A percentile compares a stretch with the other conserved stretches of the same genome.
These are phyloP conservation scores for Catotricha subobsoleta DNA, from an alignment of 2,888 invertebrate species.

Conservation along the genomic window DNA sequence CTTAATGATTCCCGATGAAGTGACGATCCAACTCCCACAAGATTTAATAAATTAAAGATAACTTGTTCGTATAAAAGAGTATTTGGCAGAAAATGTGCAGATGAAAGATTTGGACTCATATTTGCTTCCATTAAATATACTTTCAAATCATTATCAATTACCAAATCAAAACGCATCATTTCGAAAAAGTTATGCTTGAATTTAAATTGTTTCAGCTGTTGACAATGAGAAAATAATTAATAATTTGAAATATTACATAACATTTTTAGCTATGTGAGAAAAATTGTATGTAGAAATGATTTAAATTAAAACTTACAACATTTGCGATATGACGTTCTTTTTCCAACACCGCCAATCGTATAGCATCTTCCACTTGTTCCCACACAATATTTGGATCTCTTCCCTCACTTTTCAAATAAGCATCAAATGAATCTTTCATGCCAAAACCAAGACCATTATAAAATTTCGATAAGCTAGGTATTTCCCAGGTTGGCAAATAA, in stretches of 20 bases:
- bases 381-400: conserved; percentile 58
- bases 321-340: conserved; percentile 56
- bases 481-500: conserved; percentile 87
- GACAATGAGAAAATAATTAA: not conserved
- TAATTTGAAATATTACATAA: no score
- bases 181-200: conserved; percentile 70
- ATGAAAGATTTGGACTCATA: conserved; percentile 95
- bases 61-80: conserved; percentile 81
- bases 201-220: conserved; percentile 31
- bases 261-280: no score
- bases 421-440: conserved; percentile 75
- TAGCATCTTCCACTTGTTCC: conserved; percentile 61
- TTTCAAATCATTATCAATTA: conserved; percentile 69
- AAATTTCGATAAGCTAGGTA: conserved; percentile 54
- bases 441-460: conserved; percentile 55
- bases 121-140: conserved; percentile 89
- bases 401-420: conserved; percentile 43
- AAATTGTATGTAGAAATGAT: no score
- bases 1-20: conserved; percentile 27
- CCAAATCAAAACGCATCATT: conserved; percentile 85
- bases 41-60: conserved; percentile 58
- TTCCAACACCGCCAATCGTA: conserved; percentile 44
- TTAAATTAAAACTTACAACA: conserved; percentile 27
- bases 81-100: conserved; percentile 82
- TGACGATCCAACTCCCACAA: conserved; percentile 54